Percentiles rank a stretch among this genome's conserved stretches.
phyloP scores from a whole-genome alignment of 1,140 invertebrate species.

The Bilobella aurantiaca region DNA sequence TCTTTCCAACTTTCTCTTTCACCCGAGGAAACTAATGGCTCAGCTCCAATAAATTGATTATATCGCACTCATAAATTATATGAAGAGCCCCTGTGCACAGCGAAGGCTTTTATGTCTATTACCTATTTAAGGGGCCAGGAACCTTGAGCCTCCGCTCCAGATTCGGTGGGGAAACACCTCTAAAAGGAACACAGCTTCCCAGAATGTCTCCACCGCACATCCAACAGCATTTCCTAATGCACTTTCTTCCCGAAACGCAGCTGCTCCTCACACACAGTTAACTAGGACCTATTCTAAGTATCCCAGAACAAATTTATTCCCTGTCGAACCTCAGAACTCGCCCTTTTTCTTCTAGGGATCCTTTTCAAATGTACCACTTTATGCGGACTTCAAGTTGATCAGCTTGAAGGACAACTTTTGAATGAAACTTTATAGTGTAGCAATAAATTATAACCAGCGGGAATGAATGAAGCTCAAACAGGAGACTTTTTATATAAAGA shows the following conservation, averaged over 20 bases:
- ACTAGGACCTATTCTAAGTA: neutral
- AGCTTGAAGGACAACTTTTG: too few species aligned
- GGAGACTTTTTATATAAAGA: too few species aligned
- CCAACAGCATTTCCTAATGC: constrained; percentile 1
- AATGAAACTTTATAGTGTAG: too few species aligned
- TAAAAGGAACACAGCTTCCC: neutral
- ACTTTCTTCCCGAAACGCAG: neutral
- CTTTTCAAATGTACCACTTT: too few species aligned
- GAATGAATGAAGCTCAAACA: too few species aligned
- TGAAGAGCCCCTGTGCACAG: neutral
- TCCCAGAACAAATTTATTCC: neutral
- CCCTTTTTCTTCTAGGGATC: too few species aligned
- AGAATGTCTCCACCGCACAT: neutral
- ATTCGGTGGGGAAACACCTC: too few species aligned
- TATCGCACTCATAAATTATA: constrained; percentile 33
- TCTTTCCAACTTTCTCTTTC: neutral
- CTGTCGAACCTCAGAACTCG: neutral
- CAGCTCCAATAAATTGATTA: constrained; percentile 35
- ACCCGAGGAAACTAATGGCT: constrained; percentile 24
- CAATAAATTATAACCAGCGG: too few species aligned
- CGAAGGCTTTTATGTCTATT: constrained; percentile 5
- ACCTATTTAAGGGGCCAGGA: neutral
- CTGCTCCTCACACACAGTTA: neutral
- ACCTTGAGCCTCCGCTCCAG: neutral
- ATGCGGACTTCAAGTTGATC: too few species aligned